A percentile compares a stretch with the other conserved stretches of the same genome.
These are phyloP conservation scores for Melanaphis sacchari DNA, from an alignment of 1,140 invertebrate genomes.

Conservation along the genomic window DNA sequence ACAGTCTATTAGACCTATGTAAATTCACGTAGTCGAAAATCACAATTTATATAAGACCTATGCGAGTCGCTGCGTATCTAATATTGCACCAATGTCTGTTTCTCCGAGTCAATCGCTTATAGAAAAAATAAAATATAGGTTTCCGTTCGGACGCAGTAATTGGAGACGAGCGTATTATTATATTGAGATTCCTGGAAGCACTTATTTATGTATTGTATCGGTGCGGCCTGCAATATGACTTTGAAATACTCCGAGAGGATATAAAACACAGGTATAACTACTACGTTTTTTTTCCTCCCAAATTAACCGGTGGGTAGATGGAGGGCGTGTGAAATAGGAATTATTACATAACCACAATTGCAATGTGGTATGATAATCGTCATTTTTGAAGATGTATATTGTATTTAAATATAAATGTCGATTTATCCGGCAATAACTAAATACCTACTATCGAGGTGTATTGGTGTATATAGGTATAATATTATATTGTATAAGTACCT, in stretches of 20 bases:
- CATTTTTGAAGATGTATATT: neutral
- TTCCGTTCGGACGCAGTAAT: neutral
- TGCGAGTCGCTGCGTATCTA: no score
- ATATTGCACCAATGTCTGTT: no score
- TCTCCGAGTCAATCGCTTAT: neutral
- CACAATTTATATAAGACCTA: no score
- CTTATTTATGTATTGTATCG: neutral
- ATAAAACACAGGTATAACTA: neutral
- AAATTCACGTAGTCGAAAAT: no score
- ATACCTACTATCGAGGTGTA: no score
- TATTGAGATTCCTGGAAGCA: neutral
- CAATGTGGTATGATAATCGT: neutral
- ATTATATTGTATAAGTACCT: no score
- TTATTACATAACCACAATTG: neutral
- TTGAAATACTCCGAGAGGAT: neutral
- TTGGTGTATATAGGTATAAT: no score
- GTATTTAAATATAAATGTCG: no score
- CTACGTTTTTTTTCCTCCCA: neutral
- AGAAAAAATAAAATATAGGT: no score
- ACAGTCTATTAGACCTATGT: no score
- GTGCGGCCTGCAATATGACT: neutral
- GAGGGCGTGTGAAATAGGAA: neutral
- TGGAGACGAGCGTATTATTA: neutral
- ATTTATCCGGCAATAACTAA: no score
- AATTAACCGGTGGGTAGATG: neutral